These are phyloP conservation scores for Notodonta dromedarius DNA, from an alignment of 2,888 invertebrate species.

Conservation along the genomic window DNA sequence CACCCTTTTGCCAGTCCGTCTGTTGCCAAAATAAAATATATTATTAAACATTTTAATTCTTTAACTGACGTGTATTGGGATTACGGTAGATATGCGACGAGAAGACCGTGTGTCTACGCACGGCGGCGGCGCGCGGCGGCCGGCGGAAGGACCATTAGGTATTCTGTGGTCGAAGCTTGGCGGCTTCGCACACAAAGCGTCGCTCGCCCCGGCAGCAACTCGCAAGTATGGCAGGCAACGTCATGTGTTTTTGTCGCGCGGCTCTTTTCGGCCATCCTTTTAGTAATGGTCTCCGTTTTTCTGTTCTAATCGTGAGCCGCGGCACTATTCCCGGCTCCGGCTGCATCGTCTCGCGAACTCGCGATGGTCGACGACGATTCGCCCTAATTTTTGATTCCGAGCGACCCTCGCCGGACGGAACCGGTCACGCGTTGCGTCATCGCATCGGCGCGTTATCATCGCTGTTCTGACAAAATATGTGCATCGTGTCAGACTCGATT, in stretches of 20 bases:
- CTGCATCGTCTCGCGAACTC: conserved; percentile 29
- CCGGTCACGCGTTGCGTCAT: conserved; percentile 40
- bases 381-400: conserved; percentile 55
- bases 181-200: conserved; percentile 43
- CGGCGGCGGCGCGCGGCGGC: conserved; percentile 11
- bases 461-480: conserved; percentile 7
- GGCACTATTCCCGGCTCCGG: conserved; percentile 46
- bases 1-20: no score
- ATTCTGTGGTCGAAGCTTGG: conserved; percentile 8
- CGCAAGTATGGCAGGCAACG: conserved; percentile 46
- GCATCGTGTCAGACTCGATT: not conserved
- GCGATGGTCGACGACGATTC: conserved; percentile 41
- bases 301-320: conserved; percentile 55
- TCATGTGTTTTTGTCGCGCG: conserved; percentile 65
- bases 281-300: conserved; percentile 67
- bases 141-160: conserved; percentile 2
- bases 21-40: no score
- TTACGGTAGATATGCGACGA: no score
- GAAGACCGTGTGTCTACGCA: conserved; percentile 15
- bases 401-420: conserved; percentile 26
- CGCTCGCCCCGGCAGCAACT: conserved; percentile 29
- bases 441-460: conserved; percentile 19
- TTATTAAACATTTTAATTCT: no score
- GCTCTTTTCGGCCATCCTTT: conserved; percentile 63
- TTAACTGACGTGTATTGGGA: no score